Evolutionary conservation across 2,888 invertebrate genomes (phyloP).

Genomic region (Thelaira solivaga): DNA sequence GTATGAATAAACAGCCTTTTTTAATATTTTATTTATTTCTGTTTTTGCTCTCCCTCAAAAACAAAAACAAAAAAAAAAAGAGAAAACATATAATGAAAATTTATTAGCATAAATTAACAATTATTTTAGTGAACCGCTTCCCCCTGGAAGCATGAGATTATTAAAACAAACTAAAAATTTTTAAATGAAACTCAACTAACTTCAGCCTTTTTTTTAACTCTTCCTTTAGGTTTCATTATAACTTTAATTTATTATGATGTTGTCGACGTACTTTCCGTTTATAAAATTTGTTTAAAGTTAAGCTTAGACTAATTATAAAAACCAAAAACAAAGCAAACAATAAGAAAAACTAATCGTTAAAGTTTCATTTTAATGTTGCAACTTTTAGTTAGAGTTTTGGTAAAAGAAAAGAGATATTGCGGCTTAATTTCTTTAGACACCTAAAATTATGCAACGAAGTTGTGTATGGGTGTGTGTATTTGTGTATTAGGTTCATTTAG

Average conservation of each 20-base stretch:
- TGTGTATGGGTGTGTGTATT: too few relatives aligned
- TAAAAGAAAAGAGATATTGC: slow-evolving; percentile 15
- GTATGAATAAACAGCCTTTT: neutral
- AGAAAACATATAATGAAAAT: slow-evolving; percentile 27
- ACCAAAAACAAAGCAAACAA: too few relatives aligned
- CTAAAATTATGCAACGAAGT: slow-evolving; percentile 33
- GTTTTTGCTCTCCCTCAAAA: too few relatives aligned
- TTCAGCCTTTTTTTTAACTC: neutral
- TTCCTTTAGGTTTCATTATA: neutral
- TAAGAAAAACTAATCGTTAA: slow-evolving; percentile 54
- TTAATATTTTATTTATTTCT: neutral
- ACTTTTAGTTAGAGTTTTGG: slow-evolving; percentile 26
- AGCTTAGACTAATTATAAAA: too few relatives aligned
- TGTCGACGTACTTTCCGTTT: too few relatives aligned
- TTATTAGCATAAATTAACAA: slow-evolving; percentile 10
- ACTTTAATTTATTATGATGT: neutral
- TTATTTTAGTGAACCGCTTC: too few relatives aligned
- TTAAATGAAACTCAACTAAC: neutral
- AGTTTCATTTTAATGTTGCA: slow-evolving; percentile 52
- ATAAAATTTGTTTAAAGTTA: slow-evolving; percentile 14
- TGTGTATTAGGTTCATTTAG: slow-evolving; percentile 36
- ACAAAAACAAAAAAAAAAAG: too few relatives aligned
- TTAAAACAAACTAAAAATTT: neutral
- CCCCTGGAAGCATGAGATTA: neutral
- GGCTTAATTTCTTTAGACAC: slow-evolving; percentile 37